A percentile compares a stretch with the other conserved stretches of the same genome.
Evolutionary conservation across 1,140 invertebrate species (phyloP).

Genomic region (Dinoponera quadriceps): DNA sequence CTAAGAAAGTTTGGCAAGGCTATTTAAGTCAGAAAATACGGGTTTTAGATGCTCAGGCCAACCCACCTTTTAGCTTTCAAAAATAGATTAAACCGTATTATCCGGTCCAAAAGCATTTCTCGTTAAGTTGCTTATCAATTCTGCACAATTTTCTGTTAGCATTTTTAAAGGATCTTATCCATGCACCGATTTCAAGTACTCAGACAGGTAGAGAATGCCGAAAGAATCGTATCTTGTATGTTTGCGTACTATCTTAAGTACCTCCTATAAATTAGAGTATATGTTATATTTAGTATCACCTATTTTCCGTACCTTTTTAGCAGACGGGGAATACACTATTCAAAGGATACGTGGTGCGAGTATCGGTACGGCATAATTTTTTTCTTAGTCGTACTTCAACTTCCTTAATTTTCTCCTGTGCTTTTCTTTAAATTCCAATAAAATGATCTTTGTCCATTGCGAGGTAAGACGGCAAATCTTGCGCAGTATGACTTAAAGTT

Average conservation of each 20-base stretch:
- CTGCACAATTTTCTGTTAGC: conserved; percentile 47
- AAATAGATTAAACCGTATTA: conserved; percentile 83
- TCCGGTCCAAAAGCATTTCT: conserved; percentile 79
- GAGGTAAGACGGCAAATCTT: too few relatives aligned
- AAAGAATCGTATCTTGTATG: neutral
- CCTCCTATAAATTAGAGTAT: neutral
- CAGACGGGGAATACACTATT: conserved; percentile 68
- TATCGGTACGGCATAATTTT: conserved; percentile 64
- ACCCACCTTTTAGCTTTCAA: conserved; percentile 77
- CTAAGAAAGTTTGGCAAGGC: conserved; percentile 74
- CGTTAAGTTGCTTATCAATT: conserved; percentile 63
- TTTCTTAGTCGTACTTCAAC: conserved; percentile 4
- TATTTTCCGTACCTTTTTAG: conserved; percentile 60
- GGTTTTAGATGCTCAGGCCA: conserved; percentile 73
- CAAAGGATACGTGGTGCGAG: conserved; percentile 69
- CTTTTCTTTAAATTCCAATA: neutral
- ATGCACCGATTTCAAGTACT: neutral
- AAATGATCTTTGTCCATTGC: too few relatives aligned
- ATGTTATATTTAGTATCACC: conserved; percentile 12
- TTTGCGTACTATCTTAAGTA: neutral
- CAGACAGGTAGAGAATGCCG: neutral
- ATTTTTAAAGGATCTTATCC: conserved; percentile 12
- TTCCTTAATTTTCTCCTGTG: conserved; percentile 44
- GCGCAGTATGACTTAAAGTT: neutral
- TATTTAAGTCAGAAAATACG: conserved; percentile 77